A percentile compares a stretch with the other conserved stretches of the same genome.
Evolutionary conservation across 1,140 invertebrate species (phyloP).

Genomic region (Amphibalanus amphitrite): DNA sequence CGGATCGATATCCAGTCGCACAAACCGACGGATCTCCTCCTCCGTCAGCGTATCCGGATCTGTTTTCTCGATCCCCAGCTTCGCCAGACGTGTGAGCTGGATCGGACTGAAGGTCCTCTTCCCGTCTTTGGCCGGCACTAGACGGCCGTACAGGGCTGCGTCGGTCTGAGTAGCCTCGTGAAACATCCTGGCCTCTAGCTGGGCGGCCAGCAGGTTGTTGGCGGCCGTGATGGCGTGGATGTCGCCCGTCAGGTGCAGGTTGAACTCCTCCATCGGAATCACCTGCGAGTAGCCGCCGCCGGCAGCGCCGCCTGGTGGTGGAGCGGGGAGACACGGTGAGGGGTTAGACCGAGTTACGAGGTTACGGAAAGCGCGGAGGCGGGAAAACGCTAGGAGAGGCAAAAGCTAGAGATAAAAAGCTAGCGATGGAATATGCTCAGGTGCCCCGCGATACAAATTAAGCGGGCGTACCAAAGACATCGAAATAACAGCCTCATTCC

Average conservation of each 20-base stretch:
- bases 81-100: conserved; percentile 57
- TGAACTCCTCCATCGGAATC: conserved; percentile 99
- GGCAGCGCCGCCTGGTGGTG: conserved; percentile 57
- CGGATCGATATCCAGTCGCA: conserved; percentile 77
- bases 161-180: conserved; percentile 84
- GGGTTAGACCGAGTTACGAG: conserved; percentile 6
- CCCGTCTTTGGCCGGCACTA: conserved; percentile 65
- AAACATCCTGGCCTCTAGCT: conserved; percentile 64
- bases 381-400: too few species aligned
- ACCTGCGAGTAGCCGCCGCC: conserved; percentile 83
- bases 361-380: conserved; percentile 4
- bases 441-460: too few species aligned
- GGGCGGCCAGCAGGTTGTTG: conserved; percentile 85
- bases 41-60: conserved; percentile 60
- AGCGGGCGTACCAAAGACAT: too few species aligned
- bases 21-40: conserved; percentile 64
- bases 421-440: too few species aligned
- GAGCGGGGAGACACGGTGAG: background rate
- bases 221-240: conserved; percentile 96
- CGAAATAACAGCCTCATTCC: too few species aligned
- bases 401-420: too few species aligned
- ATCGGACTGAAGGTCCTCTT: conserved; percentile 46
- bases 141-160: conserved; percentile 62
- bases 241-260: conserved; percentile 95
- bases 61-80: conserved; percentile 71